phyloP scores from a whole-genome alignment of 1,140 invertebrate species.

The Trichomalopsis sarcophagae region DNA sequence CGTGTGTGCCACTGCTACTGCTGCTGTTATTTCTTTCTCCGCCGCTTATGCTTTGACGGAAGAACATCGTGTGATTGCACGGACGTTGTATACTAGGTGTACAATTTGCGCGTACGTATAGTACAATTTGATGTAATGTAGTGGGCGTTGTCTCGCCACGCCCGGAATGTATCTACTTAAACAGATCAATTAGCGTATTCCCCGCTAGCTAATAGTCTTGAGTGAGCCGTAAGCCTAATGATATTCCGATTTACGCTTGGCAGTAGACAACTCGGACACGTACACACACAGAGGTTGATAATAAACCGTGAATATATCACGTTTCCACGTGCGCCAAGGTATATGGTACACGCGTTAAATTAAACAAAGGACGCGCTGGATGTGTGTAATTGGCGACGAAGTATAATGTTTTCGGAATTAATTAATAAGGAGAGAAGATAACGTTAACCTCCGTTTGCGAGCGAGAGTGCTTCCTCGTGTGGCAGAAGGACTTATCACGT shows the following conservation, averaged over 20 bases:
- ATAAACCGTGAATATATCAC: not conserved
- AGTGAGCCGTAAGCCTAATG: not conserved
- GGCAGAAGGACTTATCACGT: not conserved
- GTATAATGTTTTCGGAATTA: not conserved
- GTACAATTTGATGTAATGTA: not conserved
- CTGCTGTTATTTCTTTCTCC: too few species aligned
- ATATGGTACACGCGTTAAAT: not conserved
- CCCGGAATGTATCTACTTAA: not conserved
- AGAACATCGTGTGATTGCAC: too few species aligned
- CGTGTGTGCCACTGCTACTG: too few species aligned
- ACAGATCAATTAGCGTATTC: not conserved
- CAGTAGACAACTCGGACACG: not conserved
- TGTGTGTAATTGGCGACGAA: too few species aligned
- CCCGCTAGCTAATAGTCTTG: not conserved
- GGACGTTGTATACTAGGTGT: too few species aligned
- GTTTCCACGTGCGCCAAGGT: not conserved
- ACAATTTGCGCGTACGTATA: too few species aligned
- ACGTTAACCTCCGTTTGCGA: too few species aligned
- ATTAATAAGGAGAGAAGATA: not conserved
- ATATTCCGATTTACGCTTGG: not conserved
- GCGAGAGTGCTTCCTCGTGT: not conserved
- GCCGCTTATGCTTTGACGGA: too few species aligned
- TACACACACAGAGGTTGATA: not conserved
- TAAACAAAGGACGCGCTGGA: not conserved
- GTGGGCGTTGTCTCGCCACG: not conserved